phyloP scores from a whole-genome alignment of 2,797 vertebrate species.

The Adrianichthys oophorus region DNA sequence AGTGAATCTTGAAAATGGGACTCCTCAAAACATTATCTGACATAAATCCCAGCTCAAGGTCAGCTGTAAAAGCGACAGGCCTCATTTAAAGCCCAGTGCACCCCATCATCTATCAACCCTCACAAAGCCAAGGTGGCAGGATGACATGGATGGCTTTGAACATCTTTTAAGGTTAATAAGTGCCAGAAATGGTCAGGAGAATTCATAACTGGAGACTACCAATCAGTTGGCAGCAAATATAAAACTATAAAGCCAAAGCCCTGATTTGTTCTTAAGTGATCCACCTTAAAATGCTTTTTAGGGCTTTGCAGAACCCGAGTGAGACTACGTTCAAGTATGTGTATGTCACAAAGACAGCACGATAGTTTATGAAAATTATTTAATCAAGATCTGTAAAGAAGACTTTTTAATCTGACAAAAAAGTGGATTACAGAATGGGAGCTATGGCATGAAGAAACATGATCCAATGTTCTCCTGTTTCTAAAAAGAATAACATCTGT shows the following conservation, averaged over 20 bases:
- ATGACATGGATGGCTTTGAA: constrained; percentile 56
- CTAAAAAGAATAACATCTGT: no score
- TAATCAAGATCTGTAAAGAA: no score
- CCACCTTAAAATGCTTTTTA: no score
- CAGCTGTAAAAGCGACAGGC: constrained; percentile 76
- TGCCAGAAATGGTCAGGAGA: not conserved
- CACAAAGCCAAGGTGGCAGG: constrained; percentile 55
- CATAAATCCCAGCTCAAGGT: constrained; percentile 91
- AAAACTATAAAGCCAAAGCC: constrained; percentile 30
- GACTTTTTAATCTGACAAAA: no score
- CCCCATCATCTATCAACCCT: constrained; percentile 42
- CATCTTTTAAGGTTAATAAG: constrained; percentile 23
- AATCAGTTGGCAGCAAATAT: constrained; percentile 43
- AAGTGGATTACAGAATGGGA: no score
- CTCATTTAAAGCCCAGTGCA: constrained; percentile 66
- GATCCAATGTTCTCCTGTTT: no score
- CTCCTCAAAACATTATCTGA: constrained; percentile 83
- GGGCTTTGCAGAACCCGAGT: no score
- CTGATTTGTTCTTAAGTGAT: no score
- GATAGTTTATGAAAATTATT: no score
- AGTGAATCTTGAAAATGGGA: constrained; percentile 90
- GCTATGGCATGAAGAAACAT: no score
- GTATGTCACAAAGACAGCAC: no score
- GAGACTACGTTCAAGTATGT: no score
- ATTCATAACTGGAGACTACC: constrained; percentile 31